Percentiles rank a stretch among this genome's conserved stretches.
These are phyloP conservation scores for Drosophila melanosoma DNA, from an alignment of 2,888 invertebrate genomes.

Conservation along the genomic window DNA sequence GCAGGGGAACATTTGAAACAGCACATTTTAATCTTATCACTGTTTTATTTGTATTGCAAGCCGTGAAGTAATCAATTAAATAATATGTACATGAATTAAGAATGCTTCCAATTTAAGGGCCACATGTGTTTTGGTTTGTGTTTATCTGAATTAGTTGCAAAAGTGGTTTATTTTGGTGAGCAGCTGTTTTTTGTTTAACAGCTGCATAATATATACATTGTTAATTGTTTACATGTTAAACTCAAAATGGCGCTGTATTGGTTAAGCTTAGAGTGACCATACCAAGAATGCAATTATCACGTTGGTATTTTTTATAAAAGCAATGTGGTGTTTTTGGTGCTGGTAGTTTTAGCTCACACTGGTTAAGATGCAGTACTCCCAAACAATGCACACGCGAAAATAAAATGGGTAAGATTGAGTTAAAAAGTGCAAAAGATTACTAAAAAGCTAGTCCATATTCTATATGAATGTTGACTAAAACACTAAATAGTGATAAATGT, in stretches of 20 bases:
- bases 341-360: constrained; percentile 32
- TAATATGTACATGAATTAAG: constrained; percentile 50
- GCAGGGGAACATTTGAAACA: constrained; percentile 21
- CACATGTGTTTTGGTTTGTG: background rate
- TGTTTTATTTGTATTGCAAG: constrained; percentile 47
- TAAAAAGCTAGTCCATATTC: constrained; percentile 29
- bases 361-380: constrained; percentile 60
- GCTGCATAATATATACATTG: background rate
- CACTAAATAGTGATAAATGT: constrained; percentile 7
- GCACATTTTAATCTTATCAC: constrained; percentile 54
- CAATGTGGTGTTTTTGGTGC: constrained; percentile 19
- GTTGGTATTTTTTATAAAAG: constrained; percentile 31
- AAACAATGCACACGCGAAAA: constrained; percentile 73
- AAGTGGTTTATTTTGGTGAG: background rate
- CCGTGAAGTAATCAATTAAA: constrained; percentile 42
- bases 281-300: background rate
- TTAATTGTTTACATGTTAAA: constrained; percentile 34
- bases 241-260: constrained; percentile 22
- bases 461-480: background rate
- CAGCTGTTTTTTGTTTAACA: constrained; percentile 30
- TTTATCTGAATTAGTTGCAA: background rate
- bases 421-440: constrained; percentile 53
- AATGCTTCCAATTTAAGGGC: constrained; percentile 36
- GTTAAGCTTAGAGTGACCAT: constrained; percentile 23
- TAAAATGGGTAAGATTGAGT: constrained; percentile 78